Evolutionary conservation across 2,888 invertebrate genomes (phyloP), one percentile per base, ranked within the genome.

Genomic region (Zaprionus bogoriensis): DNA sequence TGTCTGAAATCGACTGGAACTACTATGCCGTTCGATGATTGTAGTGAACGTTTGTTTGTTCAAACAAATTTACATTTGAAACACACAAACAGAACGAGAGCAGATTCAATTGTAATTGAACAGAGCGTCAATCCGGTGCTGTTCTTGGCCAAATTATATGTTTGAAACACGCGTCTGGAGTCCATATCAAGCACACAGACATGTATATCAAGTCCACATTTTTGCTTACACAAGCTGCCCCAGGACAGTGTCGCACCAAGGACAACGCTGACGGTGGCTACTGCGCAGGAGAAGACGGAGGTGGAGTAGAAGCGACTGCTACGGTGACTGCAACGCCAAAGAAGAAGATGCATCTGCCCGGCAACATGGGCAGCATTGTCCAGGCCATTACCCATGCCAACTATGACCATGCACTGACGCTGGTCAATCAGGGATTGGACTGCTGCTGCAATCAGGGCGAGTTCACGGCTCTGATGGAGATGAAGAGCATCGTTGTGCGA

Each of bases 221-320:
- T 86, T 64, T 83, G 84, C 58, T 74, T 83, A 68, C 68, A 66
- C 87, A 81, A 68, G 80, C 80, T 77, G 84, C 80, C 48, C 22
- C 46, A 38, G 64, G 45, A 58, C 22, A 17, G 22, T 23, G 46
- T 47, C 41, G 12, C 12, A 38, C 28, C 28, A 22, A 55, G 57
- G 62, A 38, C 10, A 50, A 30, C 23, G 44, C 22, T 20, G 28
- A 19, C 19, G 30, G 4, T 17, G 14, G 17, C 3, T 25, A 36
- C 14, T 47, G 36, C 20, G 25, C 23, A 14, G 3, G 41, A 10
- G 28, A 28, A 5, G 2, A 5, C 48, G 10, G 23, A 14, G 20
- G n/a, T 4, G 19, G n/a, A 5, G 2, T 22, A 41, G n/a, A n/a
- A 5, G 9, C 17, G 6, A 3, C 6, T 22, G 9, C 2, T 27